Percentiles rank a stretch among this genome's conserved stretches.
Evolutionary conservation across 2,888 invertebrate genomes (phyloP).

Genomic region (Ormia ochracea): DNA sequence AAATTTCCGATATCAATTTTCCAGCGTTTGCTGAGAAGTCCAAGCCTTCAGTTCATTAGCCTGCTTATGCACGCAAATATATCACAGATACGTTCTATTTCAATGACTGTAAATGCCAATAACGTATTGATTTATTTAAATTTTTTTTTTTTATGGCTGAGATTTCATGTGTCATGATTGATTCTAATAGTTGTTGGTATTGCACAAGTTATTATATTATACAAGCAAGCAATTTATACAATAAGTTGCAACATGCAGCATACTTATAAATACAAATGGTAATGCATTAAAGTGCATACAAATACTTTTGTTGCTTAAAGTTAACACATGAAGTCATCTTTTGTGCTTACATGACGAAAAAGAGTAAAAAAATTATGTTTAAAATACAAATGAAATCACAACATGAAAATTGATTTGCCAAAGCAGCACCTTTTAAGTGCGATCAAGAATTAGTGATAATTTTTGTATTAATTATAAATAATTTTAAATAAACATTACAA

Average conservation of each 20-base stretch:
- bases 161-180: conserved; percentile 55
- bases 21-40: too few relatives aligned
- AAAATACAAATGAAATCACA: background rate
- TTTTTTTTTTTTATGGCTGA: conserved; percentile 20
- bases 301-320: conserved; percentile 13
- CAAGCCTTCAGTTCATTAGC: too few relatives aligned
- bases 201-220: conserved; percentile 28
- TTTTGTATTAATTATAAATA: conserved; percentile 54
- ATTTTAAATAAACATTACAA: conserved; percentile 49
- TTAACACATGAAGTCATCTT: conserved; percentile 55
- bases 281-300: conserved; percentile 1
- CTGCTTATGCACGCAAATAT: too few relatives aligned
- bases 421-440: conserved; percentile 51
- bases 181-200: conserved; percentile 47
- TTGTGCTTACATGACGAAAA: conserved; percentile 1
- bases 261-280: background rate
- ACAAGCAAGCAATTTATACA: conserved; percentile 25
- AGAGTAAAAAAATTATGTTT: background rate
- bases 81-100: too few relatives aligned
- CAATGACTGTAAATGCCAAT: conserved; percentile 43
- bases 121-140: conserved; percentile 44
- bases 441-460: conserved; percentile 53
- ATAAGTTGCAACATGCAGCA: conserved; percentile 42
- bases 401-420: conserved; percentile 16
- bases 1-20: too few relatives aligned